Conservation (phyloP, 1,140 invertebrate genomes). For the Bilobella aurantiaca region DNA sequence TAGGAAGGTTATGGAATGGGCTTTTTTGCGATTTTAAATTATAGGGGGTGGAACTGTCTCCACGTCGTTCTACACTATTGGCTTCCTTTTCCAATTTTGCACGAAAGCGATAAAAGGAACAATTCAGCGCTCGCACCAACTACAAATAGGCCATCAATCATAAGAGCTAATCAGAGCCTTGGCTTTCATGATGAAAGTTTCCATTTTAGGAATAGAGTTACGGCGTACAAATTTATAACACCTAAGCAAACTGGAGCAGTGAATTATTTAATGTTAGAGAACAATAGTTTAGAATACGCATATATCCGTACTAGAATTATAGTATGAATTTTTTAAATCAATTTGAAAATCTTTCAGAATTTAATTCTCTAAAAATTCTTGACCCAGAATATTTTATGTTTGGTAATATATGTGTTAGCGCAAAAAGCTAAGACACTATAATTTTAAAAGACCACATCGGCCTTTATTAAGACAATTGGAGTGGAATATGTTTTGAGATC, state of each 20-base stretch:
- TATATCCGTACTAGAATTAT: not conserved
- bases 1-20: not conserved
- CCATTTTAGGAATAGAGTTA: not conserved
- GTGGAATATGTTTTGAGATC: no score
- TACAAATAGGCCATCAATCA: slow-evolving; percentile 4
- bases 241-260: not conserved
- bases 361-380: no score
- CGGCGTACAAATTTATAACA: not conserved
- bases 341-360: no score
- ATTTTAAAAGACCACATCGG: no score
- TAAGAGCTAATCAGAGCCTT: not conserved
- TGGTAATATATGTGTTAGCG: no score
- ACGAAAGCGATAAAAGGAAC: slow-evolving; percentile 1
- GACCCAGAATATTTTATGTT: no score
- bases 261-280: not conserved
- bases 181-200: not conserved
- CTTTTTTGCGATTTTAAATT: not conserved
- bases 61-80: slow-evolving; percentile 1
- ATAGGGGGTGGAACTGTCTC: slow-evolving; percentile 4
- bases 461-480: no score
- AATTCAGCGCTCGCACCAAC: not conserved
- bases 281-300: not conserved
- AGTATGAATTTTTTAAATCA: not conserved
- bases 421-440: no score
- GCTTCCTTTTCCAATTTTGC: not conserved